Evolutionary conservation across 2,888 invertebrate genomes (phyloP), one percentile per base, ranked within the genome.

Genomic region (Yponomeuta malinellus): DNA sequence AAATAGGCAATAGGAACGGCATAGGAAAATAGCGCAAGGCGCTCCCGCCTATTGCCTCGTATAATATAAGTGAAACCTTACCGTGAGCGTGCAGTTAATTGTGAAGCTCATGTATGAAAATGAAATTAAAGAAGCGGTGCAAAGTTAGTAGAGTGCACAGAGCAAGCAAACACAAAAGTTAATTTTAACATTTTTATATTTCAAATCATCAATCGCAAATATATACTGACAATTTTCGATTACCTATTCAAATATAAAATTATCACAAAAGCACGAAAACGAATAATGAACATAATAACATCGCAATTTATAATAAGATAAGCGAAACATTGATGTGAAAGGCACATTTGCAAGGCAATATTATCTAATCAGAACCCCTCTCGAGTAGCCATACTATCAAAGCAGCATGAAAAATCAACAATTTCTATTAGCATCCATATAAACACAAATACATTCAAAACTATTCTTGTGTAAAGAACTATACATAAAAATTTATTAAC

Each of bases 361-460:
- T 88, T 90, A 90, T 88, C 90, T 90, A 88, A 87, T 85, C 81
- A 85, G 86, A 80, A 87, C 87, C 86, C 83, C 90, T 86, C 89
- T 87, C 85, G 87, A 84, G 79, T 86, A 88, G 81, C 86, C 90
- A 80, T 89, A 87, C 90, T 90, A 85, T 89, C 83, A 86, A 78
- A 84, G 90, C 89, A 81, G 91, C 91, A 78, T 84, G 84, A 85
- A 80, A 85, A 82, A 82, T 80, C 72, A 83, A 75, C 78, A 82
- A 82, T 84, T 83, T 83, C 69, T 78, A 79, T 80, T 77, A 78
- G 76, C 71, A 74, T 73, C 69, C 2, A 75, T 75, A 73, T 83
- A 86, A 86, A 81, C 74, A 76, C 84, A 88, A 87, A 86, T 76
- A 83, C 78, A 75, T 79, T 81, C 82, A 80, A 87, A 88, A 88